These are phyloP conservation scores for Eriocheir sinensis DNA, from an alignment of 1,140 invertebrate species.

Conservation along the genomic window DNA sequence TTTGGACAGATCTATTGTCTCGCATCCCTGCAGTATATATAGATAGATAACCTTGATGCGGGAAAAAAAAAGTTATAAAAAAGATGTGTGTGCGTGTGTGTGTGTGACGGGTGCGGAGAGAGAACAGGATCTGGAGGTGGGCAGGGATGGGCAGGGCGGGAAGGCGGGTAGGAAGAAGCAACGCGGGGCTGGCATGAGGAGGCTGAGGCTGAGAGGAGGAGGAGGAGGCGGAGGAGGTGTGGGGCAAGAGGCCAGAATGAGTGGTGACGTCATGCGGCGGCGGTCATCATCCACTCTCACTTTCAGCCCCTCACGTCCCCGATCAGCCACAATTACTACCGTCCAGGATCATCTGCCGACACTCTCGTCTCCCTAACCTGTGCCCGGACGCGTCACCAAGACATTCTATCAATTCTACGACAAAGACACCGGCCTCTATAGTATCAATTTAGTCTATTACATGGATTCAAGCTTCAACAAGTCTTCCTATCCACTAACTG, in stretches of 20 bases:
- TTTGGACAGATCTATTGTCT: no score
- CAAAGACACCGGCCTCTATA: no score
- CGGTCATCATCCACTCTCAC: constrained; percentile 20
- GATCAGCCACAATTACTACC: not conserved
- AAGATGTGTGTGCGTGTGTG: not conserved
- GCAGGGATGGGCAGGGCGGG: not conserved
- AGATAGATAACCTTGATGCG: no score
- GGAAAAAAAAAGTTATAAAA: not conserved
- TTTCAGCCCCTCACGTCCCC: not conserved
- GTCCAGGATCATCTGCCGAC: not conserved
- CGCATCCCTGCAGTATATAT: no score
- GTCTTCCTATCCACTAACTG: no score
- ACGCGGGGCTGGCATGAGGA: not conserved
- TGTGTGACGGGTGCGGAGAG: not conserved
- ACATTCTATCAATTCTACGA: no score
- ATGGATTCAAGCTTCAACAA: no score
- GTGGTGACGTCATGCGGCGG: not conserved
- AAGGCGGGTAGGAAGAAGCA: no score
- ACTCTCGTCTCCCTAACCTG: no score
- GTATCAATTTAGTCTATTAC: no score
- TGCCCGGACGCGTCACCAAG: no score
- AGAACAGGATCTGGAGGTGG: not conserved
- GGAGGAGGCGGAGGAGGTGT: not conserved
- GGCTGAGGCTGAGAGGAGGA: not conserved
- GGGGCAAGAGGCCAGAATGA: constrained; percentile 12